Percentiles rank a stretch among this genome's conserved stretches.
These are phyloP conservation scores for Esox masquinongy DNA, from an alignment of 2,797 vertebrate species.

Conservation along the genomic window DNA sequence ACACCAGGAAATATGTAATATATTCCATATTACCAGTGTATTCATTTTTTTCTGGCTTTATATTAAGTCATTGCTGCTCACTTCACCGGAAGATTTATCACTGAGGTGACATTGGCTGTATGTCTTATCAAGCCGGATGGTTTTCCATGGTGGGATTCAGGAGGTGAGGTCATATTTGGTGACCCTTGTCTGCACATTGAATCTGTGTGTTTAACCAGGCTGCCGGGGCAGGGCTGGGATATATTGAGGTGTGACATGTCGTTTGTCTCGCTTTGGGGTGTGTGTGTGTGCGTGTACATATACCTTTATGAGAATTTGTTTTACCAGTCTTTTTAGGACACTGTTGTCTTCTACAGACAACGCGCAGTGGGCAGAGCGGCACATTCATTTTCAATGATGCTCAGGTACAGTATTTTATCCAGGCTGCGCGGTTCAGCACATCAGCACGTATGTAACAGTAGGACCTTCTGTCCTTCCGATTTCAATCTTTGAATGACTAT, in stretches of 20 bases:
- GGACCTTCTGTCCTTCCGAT: no score
- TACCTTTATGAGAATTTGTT: neutral
- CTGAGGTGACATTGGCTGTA: neutral
- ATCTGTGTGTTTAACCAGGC: neutral
- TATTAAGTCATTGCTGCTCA: neutral
- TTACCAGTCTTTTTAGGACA: neutral
- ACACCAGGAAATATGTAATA: neutral
- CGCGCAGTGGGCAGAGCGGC: no score
- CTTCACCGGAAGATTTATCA: neutral
- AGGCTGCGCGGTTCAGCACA: no score
- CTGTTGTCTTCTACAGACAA: no score
- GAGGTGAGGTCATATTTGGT: constrained; percentile 14
- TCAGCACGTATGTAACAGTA: no score
- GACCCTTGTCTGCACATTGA: constrained; percentile 15
- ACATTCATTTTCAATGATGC: neutral
- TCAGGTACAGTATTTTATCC: no score
- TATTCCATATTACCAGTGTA: neutral
- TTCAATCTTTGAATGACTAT: no score
- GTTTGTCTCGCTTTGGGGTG: constrained; percentile 25
- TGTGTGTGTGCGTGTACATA: neutral
- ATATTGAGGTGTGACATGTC: constrained; percentile 10
- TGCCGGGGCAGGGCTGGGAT: neutral
- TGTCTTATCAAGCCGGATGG: neutral
- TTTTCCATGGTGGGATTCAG: constrained; percentile 1
- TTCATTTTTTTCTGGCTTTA: neutral